Evolutionary conservation across 92 coral and sea anemone genomes (phyloP).

Genomic region (Plumapathes pennacea): DNA sequence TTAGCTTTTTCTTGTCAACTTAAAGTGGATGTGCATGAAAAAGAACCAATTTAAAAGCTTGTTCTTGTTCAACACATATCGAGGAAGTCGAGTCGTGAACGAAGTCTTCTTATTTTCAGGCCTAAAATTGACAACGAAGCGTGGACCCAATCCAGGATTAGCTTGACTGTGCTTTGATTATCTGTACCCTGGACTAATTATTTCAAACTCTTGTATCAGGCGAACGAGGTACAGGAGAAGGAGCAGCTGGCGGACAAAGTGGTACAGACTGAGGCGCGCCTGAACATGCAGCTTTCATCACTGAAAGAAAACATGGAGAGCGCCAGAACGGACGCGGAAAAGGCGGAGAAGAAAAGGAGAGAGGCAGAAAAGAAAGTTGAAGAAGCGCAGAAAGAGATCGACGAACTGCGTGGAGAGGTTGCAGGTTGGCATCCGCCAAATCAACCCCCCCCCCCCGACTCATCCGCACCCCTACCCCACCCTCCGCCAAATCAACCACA

Average conservation of each 20-base stretch:
- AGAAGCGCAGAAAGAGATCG: slow-evolving; percentile 63
- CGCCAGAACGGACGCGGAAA: slow-evolving; percentile 75
- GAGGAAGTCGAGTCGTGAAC: too few relatives aligned
- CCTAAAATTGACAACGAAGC: too few relatives aligned
- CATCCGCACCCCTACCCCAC: neutral
- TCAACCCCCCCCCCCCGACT: too few relatives aligned
- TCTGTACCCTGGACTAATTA: neutral
- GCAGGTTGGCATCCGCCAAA: slow-evolving; percentile 86
- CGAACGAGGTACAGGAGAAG: slow-evolving; percentile 68
- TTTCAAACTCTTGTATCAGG: slow-evolving; percentile 44
- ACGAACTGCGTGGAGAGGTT: slow-evolving; percentile 80
- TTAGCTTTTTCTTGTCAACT: too few relatives aligned
- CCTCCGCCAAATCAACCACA: too few relatives aligned
- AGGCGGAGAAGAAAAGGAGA: slow-evolving; percentile 57
- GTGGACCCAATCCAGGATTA: neutral
- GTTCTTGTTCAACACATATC: too few relatives aligned
- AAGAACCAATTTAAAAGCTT: too few relatives aligned
- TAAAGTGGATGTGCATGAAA: too few relatives aligned
- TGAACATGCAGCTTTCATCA: slow-evolving; percentile 85
- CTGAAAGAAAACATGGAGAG: slow-evolving; percentile 80
- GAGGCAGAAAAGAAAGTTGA: slow-evolving; percentile 39
- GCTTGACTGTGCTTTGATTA: neutral
- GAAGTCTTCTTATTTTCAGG: too few relatives aligned
- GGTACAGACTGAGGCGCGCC: slow-evolving; percentile 82
- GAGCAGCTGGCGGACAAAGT: slow-evolving; percentile 68